phyloP scores from a whole-genome alignment of 2,113 vertebrate genomes.

The Opisthocomus hoazin region DNA sequence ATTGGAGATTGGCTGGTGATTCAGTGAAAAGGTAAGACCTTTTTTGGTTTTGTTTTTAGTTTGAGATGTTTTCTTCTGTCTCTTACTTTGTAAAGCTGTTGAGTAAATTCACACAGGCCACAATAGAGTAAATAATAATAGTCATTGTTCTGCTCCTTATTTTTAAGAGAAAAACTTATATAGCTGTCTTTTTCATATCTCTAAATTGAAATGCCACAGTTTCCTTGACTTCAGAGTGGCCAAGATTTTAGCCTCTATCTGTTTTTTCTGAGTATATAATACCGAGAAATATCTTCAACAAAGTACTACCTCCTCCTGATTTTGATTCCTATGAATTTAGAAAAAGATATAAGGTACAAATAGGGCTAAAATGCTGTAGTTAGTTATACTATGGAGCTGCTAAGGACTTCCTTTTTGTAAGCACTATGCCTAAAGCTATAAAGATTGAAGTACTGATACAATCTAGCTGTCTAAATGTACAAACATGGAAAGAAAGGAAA shows the following conservation, averaged over 20 bases:
- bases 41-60: neutral
- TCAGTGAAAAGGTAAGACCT: neutral
- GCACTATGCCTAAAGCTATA: neutral
- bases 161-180: neutral
- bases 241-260: neutral
- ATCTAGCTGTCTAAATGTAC: neutral
- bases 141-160: neutral
- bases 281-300: neutral
- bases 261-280: neutral
- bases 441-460: neutral
- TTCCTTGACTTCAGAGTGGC: neutral
- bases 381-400: neutral
- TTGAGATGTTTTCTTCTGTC: neutral
- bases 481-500: neutral
- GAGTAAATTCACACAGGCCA: neutral
- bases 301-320: neutral
- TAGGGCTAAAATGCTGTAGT: neutral
- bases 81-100: neutral
- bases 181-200: neutral
- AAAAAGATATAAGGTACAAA: neutral
- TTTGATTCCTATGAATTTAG: neutral
- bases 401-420: neutral
- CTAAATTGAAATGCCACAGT: neutral
- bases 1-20: accelerated
- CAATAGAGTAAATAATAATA: neutral